These are phyloP conservation scores for Listrodromus nycthemerus DNA, from an alignment of 2,888 invertebrate genomes.

Conservation along the genomic window DNA sequence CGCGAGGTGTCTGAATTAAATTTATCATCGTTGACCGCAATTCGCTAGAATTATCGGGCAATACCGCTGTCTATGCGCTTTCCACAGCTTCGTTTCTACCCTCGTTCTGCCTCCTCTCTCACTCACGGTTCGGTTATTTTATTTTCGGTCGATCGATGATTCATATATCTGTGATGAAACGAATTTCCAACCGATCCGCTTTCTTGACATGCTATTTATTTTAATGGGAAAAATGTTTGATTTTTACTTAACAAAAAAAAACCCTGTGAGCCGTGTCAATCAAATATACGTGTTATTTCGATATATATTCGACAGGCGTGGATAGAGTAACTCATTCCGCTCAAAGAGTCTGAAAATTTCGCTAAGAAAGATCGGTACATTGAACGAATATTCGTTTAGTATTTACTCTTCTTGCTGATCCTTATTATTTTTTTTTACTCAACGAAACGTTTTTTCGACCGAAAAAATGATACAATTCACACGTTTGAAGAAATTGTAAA, in stretches of 20 bases:
- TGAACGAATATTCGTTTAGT: not conserved
- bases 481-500: not conserved
- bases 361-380: not conserved
- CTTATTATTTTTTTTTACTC: too few relatives aligned
- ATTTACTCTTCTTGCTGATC: too few relatives aligned
- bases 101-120: not conserved
- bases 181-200: constrained; percentile 11
- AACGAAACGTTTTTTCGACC: too few relatives aligned
- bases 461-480: too few relatives aligned
- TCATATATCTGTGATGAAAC: constrained; percentile 18
- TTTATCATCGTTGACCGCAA: constrained; percentile 1
- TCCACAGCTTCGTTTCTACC: not conserved
- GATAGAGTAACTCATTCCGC: not conserved
- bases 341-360: not conserved
- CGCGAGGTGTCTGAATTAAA: not conserved
- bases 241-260: not conserved
- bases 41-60: not conserved
- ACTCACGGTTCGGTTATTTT: not conserved
- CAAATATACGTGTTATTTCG: constrained; percentile 1
- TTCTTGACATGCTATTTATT: constrained; percentile 23
- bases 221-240: not conserved
- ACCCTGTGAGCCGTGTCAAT: not conserved
- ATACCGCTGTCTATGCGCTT: not conserved
- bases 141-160: constrained; percentile 9
- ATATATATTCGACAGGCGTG: not conserved